phyloP scores from a whole-genome alignment of 2,797 vertebrate genomes.

The Chelidonichthys spinosus region DNA sequence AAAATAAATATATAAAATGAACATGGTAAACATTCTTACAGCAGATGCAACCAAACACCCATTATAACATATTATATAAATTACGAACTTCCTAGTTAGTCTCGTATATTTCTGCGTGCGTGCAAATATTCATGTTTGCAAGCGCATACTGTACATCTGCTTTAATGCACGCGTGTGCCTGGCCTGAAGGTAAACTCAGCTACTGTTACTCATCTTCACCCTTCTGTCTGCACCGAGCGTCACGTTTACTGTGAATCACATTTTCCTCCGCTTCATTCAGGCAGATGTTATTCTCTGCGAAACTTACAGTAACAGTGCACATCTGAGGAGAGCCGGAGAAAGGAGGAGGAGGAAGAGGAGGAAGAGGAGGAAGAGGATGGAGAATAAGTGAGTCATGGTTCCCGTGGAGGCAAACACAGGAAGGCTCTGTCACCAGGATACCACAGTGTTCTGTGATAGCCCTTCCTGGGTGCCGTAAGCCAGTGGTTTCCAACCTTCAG shows the following conservation, averaged over 20 bases:
- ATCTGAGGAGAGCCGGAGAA: neutral
- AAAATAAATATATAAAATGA: neutral
- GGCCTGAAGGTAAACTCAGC: constrained; percentile 46
- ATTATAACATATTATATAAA: neutral
- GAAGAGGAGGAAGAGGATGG: constrained; percentile 40
- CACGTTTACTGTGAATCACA: constrained; percentile 65
- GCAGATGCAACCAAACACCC: neutral
- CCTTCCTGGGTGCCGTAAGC: constrained; percentile 26
- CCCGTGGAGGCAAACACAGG: constrained; percentile 49
- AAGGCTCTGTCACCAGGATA: constrained; percentile 47
- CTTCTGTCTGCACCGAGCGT: constrained; percentile 5
- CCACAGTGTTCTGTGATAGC: constrained; percentile 23
- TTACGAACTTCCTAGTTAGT: neutral
- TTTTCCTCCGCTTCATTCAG: constrained; percentile 65
- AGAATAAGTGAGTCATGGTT: constrained; percentile 62
- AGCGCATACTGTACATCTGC: constrained; percentile 16
- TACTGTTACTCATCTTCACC: constrained; percentile 29
- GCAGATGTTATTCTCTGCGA: constrained; percentile 43
- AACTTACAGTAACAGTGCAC: constrained; percentile 32
- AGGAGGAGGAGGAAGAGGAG: constrained; percentile 16
- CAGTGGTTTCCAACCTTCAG: neutral
- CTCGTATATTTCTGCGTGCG: neutral
- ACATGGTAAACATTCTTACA: neutral
- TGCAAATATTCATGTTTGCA: neutral
- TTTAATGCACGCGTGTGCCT: neutral